Evolutionary conservation across 1,140 invertebrate genomes (phyloP).

Genomic region (Lineus longissimus): DNA sequence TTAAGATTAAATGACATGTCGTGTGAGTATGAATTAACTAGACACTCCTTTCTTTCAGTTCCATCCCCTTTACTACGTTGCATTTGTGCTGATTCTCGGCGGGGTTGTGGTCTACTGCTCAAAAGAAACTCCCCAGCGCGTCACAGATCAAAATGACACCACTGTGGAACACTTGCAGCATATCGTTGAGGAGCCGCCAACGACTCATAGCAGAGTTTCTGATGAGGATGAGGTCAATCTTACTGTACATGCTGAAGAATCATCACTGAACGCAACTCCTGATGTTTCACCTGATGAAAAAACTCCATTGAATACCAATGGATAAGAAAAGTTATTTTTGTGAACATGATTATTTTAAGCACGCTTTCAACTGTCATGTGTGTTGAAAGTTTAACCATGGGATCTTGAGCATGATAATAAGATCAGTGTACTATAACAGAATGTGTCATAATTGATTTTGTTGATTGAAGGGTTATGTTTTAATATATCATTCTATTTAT

Average conservation of each 20-base stretch:
- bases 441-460: no score
- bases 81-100: conserved; percentile 70
- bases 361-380: no score
- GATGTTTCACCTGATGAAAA: background rate
- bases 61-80: conserved; percentile 74
- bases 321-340: no score
- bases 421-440: no score
- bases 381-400: no score
- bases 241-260: background rate
- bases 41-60: conserved; percentile 62
- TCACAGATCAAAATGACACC: background rate
- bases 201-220: background rate
- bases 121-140: conserved; percentile 13
- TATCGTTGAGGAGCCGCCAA: background rate
- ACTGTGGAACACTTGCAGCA: background rate
- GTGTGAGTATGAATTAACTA: no score
- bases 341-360: no score
- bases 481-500: no score
- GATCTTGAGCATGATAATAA: no score
- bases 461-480: no score
- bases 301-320: background rate
- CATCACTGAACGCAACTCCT: background rate
- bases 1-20: no score
- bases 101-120: conserved; percentile 69
- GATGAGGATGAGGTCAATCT: background rate